phyloP scores from a whole-genome alignment of 2,113 vertebrate genomes.

The Micronycteris hirsuta region DNA sequence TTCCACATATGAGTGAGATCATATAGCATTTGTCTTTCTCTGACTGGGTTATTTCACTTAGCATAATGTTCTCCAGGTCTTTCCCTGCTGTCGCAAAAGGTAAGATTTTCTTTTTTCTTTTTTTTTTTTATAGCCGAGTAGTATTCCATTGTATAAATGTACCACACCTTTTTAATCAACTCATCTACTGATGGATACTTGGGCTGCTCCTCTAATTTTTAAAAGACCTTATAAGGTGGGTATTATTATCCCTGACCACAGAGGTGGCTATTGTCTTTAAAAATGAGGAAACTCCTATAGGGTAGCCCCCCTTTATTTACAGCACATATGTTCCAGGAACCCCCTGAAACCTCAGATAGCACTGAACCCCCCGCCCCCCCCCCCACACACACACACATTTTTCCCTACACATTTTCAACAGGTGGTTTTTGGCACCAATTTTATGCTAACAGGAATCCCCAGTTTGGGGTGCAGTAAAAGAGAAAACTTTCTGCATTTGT shows the following conservation, averaged over 20 bases:
- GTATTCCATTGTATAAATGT: too few relatives aligned
- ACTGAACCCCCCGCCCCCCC: too few relatives aligned
- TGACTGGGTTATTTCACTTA: too few relatives aligned
- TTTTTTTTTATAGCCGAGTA: too few relatives aligned
- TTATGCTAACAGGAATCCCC: not conserved
- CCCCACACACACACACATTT: not conserved
- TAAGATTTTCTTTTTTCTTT: too few relatives aligned
- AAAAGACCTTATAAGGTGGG: not conserved
- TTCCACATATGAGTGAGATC: too few relatives aligned
- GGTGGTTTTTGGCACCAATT: not conserved
- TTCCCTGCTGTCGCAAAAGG: too few relatives aligned
- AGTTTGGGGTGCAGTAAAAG: not conserved
- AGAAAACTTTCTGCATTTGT: not conserved
- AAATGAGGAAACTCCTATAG: not conserved
- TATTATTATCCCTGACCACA: not conserved
- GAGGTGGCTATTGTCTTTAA: not conserved
- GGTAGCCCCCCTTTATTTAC: not conserved
- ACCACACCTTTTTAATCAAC: too few relatives aligned
- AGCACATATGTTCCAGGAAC: not conserved
- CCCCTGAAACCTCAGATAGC: not conserved
- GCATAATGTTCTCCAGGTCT: too few relatives aligned
- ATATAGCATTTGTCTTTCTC: too few relatives aligned
- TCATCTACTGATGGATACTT: too few relatives aligned
- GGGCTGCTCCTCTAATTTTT: not conserved
- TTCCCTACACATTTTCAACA: not conserved